Evolutionary conservation across 2,888 invertebrate genomes (phyloP).

Genomic region (Nephrotoma appendiculata): DNA sequence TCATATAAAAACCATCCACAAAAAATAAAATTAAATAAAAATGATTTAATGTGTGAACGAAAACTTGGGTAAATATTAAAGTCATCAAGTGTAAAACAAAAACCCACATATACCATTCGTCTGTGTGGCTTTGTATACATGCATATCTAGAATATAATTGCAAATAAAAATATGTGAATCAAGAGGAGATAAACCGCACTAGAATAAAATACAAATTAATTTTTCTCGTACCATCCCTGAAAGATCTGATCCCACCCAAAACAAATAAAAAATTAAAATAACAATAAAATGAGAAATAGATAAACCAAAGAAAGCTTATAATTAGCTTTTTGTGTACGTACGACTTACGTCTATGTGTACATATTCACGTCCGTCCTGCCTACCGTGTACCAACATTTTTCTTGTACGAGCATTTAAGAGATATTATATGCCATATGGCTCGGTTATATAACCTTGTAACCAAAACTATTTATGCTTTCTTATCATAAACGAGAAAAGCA

Average conservation of each 20-base stretch:
- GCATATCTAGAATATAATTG: not conserved
- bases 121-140: not conserved
- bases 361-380: no score
- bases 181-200: not conserved
- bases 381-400: no score
- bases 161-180: not conserved
- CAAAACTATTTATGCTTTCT: not conserved
- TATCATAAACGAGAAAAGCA: no score
- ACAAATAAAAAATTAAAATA: not conserved
- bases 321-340: not conserved
- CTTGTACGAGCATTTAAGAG: not conserved
- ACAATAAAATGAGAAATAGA: not conserved
- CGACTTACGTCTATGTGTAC: not conserved
- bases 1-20: no score
- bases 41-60: not conserved
- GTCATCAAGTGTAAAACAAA: not conserved
- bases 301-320: not conserved
- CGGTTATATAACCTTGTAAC: no score
- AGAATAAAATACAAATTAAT: not conserved
- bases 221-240: not conserved
- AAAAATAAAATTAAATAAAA: not conserved
- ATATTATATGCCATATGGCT: not conserved
- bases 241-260: not conserved
- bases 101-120: not conserved
- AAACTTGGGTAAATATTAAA: not conserved